Percentiles rank a stretch among this genome's conserved stretches.
These are phyloP conservation scores for Lepus americanus DNA, from an alignment of 2,113 vertebrate genomes.

Conservation along the genomic window DNA sequence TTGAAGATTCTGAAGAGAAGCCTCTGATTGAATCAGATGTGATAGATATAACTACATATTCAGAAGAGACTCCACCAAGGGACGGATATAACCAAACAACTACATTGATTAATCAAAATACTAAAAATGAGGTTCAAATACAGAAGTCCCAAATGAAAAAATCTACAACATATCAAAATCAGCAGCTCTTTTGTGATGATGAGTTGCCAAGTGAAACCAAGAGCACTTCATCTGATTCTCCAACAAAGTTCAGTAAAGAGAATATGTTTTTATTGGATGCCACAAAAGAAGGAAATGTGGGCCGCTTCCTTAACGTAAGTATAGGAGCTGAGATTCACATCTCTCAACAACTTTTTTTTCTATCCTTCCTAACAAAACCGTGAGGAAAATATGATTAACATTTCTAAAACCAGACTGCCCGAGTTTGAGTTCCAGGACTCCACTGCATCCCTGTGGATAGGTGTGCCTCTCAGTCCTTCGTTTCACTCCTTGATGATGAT, in stretches of 20 bases:
- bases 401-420: neutral
- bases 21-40: slow-evolving; percentile 54
- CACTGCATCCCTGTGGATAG: neutral
- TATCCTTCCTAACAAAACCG: slow-evolving; percentile 42
- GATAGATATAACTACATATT: slow-evolving; percentile 54
- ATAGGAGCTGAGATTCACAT: slow-evolving; percentile 33
- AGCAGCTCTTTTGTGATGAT: slow-evolving; percentile 45
- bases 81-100: slow-evolving; percentile 34
- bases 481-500: neutral
- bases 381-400: slow-evolving; percentile 33
- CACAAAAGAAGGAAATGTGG: slow-evolving; percentile 96
- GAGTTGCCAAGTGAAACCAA: slow-evolving; percentile 62
- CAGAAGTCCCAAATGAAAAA: slow-evolving; percentile 57
- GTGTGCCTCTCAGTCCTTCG: neutral
- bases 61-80: slow-evolving; percentile 69
- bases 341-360: slow-evolving; percentile 43
- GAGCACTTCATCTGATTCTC: slow-evolving; percentile 23
- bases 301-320: slow-evolving; percentile 96
- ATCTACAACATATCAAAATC: slow-evolving; percentile 50
- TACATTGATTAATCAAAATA: neutral
- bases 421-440: neutral
- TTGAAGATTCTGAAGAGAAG: slow-evolving; percentile 35
- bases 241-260: slow-evolving; percentile 65
- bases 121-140: slow-evolving; percentile 51
- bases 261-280: slow-evolving; percentile 91